Percentiles rank a stretch among this genome's conserved stretches.
These are phyloP conservation scores for Acrossocheilus wenchowensis DNA, from an alignment of 2,797 vertebrate species.

Conservation along the genomic window DNA sequence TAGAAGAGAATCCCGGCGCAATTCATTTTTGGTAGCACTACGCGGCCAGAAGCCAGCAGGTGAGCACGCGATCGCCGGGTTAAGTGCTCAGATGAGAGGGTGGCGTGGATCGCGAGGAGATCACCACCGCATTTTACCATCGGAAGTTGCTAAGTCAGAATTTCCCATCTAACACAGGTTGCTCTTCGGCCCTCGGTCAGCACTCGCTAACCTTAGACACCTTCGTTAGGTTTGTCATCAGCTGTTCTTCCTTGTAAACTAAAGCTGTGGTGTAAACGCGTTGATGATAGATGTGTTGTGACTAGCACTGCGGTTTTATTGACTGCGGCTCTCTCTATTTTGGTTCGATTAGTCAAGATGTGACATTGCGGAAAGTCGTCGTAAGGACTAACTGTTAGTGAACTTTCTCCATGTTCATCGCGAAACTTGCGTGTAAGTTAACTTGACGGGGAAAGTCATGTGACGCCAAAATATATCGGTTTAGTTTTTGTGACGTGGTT, in stretches of 20 bases:
- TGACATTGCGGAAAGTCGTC: conserved; percentile 71
- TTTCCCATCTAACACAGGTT: conserved; percentile 6
- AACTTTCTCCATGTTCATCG: conserved; percentile 56
- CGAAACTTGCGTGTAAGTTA: background rate
- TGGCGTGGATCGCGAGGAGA: background rate
- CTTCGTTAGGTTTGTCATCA: background rate
- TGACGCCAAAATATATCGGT: background rate
- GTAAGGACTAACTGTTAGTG: conserved; percentile 58
- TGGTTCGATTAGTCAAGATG: conserved; percentile 30
- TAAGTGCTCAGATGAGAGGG: background rate
- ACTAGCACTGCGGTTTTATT: background rate
- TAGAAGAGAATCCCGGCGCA: background rate
- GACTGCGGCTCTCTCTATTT: background rate
- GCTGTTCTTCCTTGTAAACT: background rate
- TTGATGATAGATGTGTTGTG: background rate
- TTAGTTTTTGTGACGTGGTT: background rate
- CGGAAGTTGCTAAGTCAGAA: conserved; percentile 33
- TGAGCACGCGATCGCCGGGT: conserved; percentile 6
- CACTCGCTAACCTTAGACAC: background rate
- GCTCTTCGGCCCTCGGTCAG: conserved; percentile 9
- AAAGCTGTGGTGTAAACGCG: background rate
- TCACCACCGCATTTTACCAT: background rate
- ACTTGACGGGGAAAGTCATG: background rate
- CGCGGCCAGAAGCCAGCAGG: conserved; percentile 19
- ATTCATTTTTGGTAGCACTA: background rate